These are phyloP conservation scores for Hippasteria phrygiana DNA, from an alignment of 53 echinoderm and acorn worm genomes.

Conservation along the genomic window DNA sequence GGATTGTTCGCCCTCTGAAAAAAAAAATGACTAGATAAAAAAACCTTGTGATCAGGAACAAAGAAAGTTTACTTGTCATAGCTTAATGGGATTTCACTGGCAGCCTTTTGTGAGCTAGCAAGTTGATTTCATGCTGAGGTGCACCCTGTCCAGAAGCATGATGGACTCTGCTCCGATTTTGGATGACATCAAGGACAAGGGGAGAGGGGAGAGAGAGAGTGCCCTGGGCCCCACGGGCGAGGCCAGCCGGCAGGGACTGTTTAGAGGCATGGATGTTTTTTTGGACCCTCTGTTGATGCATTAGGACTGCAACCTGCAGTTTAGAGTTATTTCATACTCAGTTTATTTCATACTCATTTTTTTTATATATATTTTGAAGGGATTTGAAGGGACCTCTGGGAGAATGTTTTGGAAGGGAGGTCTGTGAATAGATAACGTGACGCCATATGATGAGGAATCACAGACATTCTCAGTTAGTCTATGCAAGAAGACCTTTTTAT, in stretches of 20 bases:
- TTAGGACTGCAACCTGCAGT: neutral
- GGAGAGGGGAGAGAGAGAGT: neutral
- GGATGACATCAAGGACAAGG: slow-evolving; percentile 45
- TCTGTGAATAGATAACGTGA: too few relatives aligned
- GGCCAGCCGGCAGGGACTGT: slow-evolving; percentile 10
- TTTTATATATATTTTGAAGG: too few relatives aligned
- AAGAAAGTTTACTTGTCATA: slow-evolving; percentile 46
- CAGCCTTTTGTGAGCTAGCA: slow-evolving; percentile 7
- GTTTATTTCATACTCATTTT: too few relatives aligned
- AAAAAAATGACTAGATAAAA: neutral
- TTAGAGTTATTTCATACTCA: neutral
- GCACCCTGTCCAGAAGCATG: slow-evolving; percentile 1
- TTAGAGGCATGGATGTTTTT: neutral
- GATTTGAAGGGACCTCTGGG: too few relatives aligned
- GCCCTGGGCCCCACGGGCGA: slow-evolving; percentile 32
- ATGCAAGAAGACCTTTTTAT: too few relatives aligned
- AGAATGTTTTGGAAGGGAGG: too few relatives aligned
- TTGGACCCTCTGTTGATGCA: neutral
- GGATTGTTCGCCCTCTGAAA: neutral
- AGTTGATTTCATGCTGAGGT: slow-evolving; percentile 42
- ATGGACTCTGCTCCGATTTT: slow-evolving; percentile 21
- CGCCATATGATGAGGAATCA: too few relatives aligned
- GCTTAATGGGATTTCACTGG: slow-evolving; percentile 34
- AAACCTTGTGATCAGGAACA: slow-evolving; percentile 20
- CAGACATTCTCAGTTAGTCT: too few relatives aligned